phyloP scores from a whole-genome alignment of 1,140 invertebrate genomes.

The Lanistes nyassanus region DNA sequence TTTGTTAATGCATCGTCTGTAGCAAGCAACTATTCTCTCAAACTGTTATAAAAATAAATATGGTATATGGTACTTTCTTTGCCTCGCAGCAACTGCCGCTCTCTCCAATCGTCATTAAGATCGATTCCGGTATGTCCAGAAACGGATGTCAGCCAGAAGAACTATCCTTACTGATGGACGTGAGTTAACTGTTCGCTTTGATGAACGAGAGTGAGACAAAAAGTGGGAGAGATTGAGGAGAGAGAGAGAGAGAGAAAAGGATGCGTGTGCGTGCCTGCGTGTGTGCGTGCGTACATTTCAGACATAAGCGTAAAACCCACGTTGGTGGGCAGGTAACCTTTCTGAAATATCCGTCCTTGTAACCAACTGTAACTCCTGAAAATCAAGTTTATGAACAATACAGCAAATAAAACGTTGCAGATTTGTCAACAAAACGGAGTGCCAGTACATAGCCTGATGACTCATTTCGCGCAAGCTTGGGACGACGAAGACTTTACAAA shows the following conservation, averaged over 20 bases:
- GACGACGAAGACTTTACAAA: constrained; percentile 41
- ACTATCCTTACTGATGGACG: constrained; percentile 36
- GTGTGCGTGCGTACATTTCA: too few relatives aligned
- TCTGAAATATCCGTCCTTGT: too few relatives aligned
- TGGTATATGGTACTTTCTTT: background rate
- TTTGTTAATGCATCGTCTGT: background rate
- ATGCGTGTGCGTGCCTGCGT: background rate
- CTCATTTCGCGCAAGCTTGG: constrained; percentile 48
- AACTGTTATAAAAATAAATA: background rate
- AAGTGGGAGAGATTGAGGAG: too few relatives aligned
- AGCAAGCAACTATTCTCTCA: too few relatives aligned
- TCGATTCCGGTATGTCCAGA: constrained; percentile 54
- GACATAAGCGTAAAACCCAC: too few relatives aligned
- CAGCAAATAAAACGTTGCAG: constrained; percentile 25
- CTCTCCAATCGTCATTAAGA: constrained; percentile 42
- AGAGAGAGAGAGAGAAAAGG: background rate
- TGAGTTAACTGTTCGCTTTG: constrained; percentile 6
- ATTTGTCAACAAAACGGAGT: constrained; percentile 33
- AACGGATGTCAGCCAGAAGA: constrained; percentile 48
- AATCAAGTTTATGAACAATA: too few relatives aligned
- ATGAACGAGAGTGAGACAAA: too few relatives aligned
- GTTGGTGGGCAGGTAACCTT: too few relatives aligned
- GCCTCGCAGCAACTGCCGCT: background rate
- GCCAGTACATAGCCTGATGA: constrained; percentile 47
- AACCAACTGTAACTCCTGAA: too few relatives aligned